phyloP scores from a whole-genome alignment of 2,113 vertebrate species.

The Uria aalge region DNA sequence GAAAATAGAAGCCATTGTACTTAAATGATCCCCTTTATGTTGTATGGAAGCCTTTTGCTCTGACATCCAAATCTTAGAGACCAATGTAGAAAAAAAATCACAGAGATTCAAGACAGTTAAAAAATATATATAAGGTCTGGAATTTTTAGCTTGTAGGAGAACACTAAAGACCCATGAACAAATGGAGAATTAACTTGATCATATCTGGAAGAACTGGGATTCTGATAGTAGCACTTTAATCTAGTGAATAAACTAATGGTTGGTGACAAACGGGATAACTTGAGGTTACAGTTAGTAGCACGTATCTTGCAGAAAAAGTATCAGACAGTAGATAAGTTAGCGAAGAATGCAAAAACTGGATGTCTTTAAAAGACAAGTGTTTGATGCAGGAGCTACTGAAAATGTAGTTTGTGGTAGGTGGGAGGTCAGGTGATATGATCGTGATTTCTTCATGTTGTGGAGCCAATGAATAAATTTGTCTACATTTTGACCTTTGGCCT shows the following conservation, averaged over 20 bases:
- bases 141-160: neutral
- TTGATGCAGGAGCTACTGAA: neutral
- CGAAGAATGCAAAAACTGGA: accelerated
- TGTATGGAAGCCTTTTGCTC: neutral
- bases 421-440: neutral
- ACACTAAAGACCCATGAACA: neutral
- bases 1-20: neutral
- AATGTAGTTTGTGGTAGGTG: neutral
- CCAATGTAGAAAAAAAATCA: neutral
- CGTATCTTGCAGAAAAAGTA: neutral
- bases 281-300: neutral
- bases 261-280: neutral
- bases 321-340: neutral
- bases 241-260: neutral
- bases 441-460: neutral
- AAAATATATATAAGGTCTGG: neutral
- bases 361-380: neutral
- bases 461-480: neutral
- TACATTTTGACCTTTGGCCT: neutral
- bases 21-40: neutral
- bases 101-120: neutral
- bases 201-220: neutral
- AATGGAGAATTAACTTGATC: neutral
- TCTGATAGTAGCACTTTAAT: neutral
- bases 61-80: neutral